Evolutionary conservation across 1,140 invertebrate species (phyloP), one percentile per base, ranked within the genome.

Genomic region (Tetraneura akinire): DNA sequence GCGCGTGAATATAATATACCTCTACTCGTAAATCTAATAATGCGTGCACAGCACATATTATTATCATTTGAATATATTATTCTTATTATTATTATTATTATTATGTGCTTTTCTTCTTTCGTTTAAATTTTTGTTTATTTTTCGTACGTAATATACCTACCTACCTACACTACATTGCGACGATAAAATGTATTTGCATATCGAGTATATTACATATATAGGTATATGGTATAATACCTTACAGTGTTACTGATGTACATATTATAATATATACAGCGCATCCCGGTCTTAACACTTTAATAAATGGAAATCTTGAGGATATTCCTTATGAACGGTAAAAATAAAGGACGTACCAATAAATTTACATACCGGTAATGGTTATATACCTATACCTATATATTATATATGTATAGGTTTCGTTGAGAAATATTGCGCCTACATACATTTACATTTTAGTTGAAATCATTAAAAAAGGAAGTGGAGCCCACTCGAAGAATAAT

Each of bases 341-440:
- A 14, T 18, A 62, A 62, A 62, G 8, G 16, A 62, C 14, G 14
- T 16, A 21, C 18, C 5, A 13, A 4, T 68, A n/a, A 66, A 42
- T 68, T 45, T 68, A 68, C 64, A 68, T 23, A 45, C 64, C 37
- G n/a, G 64, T 21, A 68, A 42, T 45, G 32, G 37, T 68, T 45
- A 68, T 42, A n/a, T n/a, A n/a, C n/a, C n/a, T n/a, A n/a, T n/a
- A n/a, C n/a, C n/a, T n/a, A n/a, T n/a, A n/a, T n/a, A n/a, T n/a
- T n/a, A n/a, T n/a, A n/a, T n/a, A n/a, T n/a, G n/a, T n/a, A n/a
- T n/a, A n/a, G n/a, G n/a, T n/a, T n/a, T n/a, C n/a, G n/a, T n/a
- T n/a, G n/a, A n/a, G n/a, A n/a, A n/a, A n/a, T n/a, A n/a, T n/a
- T n/a, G n/a, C n/a, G n/a, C n/a, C n/a, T n/a, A n/a, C n/a, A n/a